A percentile compares a stretch with the other conserved stretches of the same genome.
These are phyloP conservation scores for Drosophila nasuta DNA, from an alignment of 1,140 invertebrate species.

Conservation along the genomic window DNA sequence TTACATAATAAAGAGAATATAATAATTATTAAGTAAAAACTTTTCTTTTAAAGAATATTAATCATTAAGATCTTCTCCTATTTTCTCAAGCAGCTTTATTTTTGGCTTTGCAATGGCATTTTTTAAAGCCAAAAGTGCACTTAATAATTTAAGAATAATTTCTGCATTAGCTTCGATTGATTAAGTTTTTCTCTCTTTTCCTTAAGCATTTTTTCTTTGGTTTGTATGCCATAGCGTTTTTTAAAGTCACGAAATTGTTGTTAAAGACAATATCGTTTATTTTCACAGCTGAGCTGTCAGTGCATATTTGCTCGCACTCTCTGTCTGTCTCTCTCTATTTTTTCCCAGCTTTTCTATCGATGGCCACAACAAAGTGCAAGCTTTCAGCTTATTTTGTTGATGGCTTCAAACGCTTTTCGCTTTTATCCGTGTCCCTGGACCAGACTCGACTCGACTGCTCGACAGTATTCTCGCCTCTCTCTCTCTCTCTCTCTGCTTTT, in stretches of 20 bases:
- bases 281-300: background rate
- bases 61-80: too few relatives aligned
- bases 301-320: background rate
- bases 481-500: background rate
- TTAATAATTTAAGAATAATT: background rate
- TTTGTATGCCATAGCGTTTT: background rate
- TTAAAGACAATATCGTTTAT: constrained; percentile 1
- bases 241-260: background rate
- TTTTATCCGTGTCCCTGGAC: background rate
- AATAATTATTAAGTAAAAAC: too few relatives aligned
- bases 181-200: background rate
- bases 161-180: background rate
- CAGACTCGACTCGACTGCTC: background rate
- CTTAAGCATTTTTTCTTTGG: background rate
- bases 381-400: constrained; percentile 19
- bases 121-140: too few relatives aligned
- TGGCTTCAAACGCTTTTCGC: constrained; percentile 11
- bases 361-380: constrained; percentile 24
- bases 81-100: too few relatives aligned
- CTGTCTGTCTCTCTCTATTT: background rate
- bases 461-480: background rate
- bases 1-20: too few relatives aligned
- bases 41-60: too few relatives aligned
- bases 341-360: background rate
- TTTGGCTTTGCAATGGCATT: too few relatives aligned